These are phyloP conservation scores for Drosophila fulvimacula DNA, from an alignment of 2,888 invertebrate species.

Conservation along the genomic window DNA sequence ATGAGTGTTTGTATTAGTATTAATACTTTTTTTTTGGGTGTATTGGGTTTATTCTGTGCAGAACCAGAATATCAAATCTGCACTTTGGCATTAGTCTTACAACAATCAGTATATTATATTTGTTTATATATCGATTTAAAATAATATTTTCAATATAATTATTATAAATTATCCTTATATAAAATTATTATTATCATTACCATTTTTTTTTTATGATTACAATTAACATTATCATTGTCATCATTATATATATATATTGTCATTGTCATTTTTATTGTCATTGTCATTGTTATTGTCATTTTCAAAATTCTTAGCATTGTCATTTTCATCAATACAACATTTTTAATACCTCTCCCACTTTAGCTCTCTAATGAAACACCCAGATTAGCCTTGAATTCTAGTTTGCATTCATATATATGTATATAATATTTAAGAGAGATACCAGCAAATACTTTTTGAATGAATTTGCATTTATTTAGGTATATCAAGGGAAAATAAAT, in stretches of 20 bases:
- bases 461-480: not conserved
- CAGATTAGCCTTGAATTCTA: too few species aligned
- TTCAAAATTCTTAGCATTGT: not conserved
- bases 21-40: too few species aligned
- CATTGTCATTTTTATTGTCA: not conserved
- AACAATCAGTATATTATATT: too few species aligned
- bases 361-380: not conserved
- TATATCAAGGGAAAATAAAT: not conserved
- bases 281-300: not conserved
- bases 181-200: not conserved
- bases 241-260: not conserved
- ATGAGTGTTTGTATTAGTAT: too few species aligned
- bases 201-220: not conserved
- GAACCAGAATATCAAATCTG: too few species aligned
- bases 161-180: not conserved
- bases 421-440: too few species aligned
- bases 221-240: not conserved
- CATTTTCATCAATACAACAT: not conserved
- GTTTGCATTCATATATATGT: too few species aligned
- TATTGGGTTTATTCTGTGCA: too few species aligned
- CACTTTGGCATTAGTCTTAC: too few species aligned
- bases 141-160: not conserved
- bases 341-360: too few species aligned
- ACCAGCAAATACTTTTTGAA: not conserved
- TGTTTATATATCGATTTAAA: not conserved